These are phyloP conservation scores for Amphiprion clarkii DNA, from an alignment of 2,797 vertebrate species.

Conservation along the genomic window DNA sequence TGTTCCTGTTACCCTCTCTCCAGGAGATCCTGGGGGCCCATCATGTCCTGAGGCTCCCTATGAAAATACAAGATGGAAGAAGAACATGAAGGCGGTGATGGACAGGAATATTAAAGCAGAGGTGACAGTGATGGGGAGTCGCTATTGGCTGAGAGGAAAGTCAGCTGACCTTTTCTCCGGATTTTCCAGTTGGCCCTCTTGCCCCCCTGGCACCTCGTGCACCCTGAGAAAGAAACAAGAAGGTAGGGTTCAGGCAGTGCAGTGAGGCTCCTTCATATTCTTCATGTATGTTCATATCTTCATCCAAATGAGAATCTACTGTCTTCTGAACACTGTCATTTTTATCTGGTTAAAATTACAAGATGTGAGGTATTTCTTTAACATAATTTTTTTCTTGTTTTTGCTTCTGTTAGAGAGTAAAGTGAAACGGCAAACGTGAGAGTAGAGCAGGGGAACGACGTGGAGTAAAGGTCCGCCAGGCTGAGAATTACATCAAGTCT, in stretches of 20 bases:
- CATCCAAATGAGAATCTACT: background rate
- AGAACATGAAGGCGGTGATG: slow-evolving; percentile 1
- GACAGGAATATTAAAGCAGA: slow-evolving; percentile 3
- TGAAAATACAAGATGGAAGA: slow-evolving; percentile 15
- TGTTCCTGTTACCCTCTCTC: slow-evolving; percentile 90
- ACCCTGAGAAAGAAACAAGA: slow-evolving; percentile 83
- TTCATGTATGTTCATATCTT: background rate
- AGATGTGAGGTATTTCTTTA: no score
- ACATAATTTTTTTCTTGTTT: no score
- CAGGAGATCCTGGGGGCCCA: slow-evolving; percentile 91
- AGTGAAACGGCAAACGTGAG: no score
- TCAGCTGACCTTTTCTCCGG: slow-evolving; percentile 93
- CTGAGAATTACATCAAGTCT: no score
- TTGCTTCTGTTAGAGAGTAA: no score
- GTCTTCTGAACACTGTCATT: no score
- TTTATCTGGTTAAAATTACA: no score
- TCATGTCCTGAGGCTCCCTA: slow-evolving; percentile 95
- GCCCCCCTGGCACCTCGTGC: slow-evolving; percentile 93
- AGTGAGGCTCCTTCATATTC: background rate
- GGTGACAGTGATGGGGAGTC: background rate
- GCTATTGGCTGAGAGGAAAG: slow-evolving; percentile 23
- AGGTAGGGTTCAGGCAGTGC: background rate
- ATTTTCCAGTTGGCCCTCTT: slow-evolving; percentile 93
- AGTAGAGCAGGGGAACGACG: no score
- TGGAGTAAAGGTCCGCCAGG: no score